Conservation (phyloP, 2,113 vertebrate genomes). For the Toxotes jaculatrix region DNA sequence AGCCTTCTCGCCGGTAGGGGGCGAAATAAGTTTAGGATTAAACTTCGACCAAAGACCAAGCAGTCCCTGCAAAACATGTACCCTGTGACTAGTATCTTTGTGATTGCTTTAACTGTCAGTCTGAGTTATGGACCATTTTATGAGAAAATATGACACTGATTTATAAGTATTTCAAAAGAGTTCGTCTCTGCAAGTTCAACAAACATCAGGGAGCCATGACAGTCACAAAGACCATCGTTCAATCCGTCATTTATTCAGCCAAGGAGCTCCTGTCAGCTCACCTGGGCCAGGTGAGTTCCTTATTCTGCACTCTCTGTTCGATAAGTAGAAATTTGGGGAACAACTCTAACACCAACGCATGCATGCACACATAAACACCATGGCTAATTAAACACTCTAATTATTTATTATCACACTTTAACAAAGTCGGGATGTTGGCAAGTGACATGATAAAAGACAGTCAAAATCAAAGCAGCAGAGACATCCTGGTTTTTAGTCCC, state of each 20-base stretch:
- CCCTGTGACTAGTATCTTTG: no score
- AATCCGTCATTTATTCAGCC: no score
- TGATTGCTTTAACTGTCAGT: background rate
- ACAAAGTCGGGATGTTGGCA: no score
- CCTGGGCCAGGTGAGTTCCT: background rate
- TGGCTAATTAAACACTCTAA: background rate
- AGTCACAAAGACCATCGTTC: background rate
- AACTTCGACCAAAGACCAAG: background rate
- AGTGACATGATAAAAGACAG: background rate
- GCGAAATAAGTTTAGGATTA: conserved; percentile 29
- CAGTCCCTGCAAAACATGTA: background rate
- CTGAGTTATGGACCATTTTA: background rate
- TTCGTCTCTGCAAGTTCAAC: background rate
- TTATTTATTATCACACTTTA: background rate
- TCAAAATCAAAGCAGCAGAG: background rate
- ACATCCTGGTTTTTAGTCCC: background rate
- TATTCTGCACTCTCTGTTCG: background rate
- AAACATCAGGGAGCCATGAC: background rate
- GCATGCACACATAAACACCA: background rate
- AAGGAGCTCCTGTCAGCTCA: background rate
- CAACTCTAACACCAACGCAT: background rate
- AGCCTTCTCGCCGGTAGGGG: conserved; percentile 28
- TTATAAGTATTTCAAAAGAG: background rate
- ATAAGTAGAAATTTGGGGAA: no score
- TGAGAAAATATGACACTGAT: background rate